Evolutionary conservation across 2,888 invertebrate genomes (phyloP).

Genomic region (Eristalis pertinax): DNA sequence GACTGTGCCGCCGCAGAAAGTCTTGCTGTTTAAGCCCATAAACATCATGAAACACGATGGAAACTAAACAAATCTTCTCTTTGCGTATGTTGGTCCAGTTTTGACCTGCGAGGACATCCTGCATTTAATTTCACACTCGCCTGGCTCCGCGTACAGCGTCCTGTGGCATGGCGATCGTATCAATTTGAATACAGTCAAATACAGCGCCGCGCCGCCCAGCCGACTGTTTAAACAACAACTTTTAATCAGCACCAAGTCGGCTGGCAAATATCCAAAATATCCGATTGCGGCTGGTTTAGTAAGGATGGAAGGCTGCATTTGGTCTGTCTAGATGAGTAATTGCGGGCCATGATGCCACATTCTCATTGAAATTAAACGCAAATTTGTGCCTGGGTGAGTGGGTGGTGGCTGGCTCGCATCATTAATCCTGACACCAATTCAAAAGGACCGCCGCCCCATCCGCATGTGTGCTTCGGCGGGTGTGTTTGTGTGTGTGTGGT

Average conservation of each 20-base stretch:
- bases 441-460: constrained; percentile 6
- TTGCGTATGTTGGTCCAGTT: constrained; percentile 18
- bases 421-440: constrained; percentile 66
- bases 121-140: constrained; percentile 51
- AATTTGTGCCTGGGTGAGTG: constrained; percentile 30
- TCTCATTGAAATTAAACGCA: constrained; percentile 42
- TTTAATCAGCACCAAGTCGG: constrained; percentile 49
- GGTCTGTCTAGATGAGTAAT: constrained; percentile 54
- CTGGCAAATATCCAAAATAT: constrained; percentile 54
- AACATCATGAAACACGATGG: constrained; percentile 42
- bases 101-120: constrained; percentile 47
- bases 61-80: constrained; percentile 61
- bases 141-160: not conserved
- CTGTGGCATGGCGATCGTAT: constrained; percentile 14
- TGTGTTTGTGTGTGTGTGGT: constrained; percentile 1
- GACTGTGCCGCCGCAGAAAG: not conserved
- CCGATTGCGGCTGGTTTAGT: not conserved
- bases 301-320: not conserved
- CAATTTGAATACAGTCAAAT: constrained; percentile 56
- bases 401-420: constrained; percentile 40
- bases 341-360: constrained; percentile 32
- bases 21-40: constrained; percentile 56
- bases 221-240: constrained; percentile 39
- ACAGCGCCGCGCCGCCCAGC: constrained; percentile 7
- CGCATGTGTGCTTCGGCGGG: not conserved